These are phyloP conservation scores for Raillietiella orientalis DNA, from an alignment of 2,888 invertebrate genomes.

Conservation along the genomic window DNA sequence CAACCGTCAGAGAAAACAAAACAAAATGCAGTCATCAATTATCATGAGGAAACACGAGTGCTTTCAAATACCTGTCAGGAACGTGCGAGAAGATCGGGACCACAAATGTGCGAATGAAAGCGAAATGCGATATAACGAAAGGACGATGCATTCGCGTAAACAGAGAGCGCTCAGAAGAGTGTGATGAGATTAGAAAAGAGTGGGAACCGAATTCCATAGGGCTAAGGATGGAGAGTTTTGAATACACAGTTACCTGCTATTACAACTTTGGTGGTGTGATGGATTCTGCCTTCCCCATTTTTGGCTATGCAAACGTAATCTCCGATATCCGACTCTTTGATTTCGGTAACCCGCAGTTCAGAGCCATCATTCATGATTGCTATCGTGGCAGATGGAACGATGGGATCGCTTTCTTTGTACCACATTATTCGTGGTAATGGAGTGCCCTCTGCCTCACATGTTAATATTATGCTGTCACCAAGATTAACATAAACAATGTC, in stretches of 20 bases:
- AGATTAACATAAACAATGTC: conserved; percentile 86
- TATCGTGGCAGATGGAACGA: conserved; percentile 39
- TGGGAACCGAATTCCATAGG: not conserved
- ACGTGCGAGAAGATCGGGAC: no score
- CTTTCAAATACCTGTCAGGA: no score
- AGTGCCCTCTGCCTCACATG: conserved; percentile 77
- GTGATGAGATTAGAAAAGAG: no score
- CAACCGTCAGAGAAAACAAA: no score
- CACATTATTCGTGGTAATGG: conserved; percentile 82
- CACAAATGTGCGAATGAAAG: no score
- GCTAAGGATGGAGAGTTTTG: conserved; percentile 2
- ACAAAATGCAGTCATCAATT: no score
- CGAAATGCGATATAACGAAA: no score
- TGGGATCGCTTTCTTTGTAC: conserved; percentile 30
- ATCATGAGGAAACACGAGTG: no score
- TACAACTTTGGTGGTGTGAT: conserved; percentile 78
- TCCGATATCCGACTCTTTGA: conserved; percentile 75
- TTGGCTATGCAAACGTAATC: conserved; percentile 87
- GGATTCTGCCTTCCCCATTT: conserved; percentile 62
- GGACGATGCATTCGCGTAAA: no score
- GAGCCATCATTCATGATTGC: conserved; percentile 77
- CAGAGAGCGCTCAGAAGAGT: no score
- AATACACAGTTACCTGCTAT: conserved; percentile 36
- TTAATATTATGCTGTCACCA: conserved; percentile 80
- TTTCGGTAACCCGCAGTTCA: conserved; percentile 65